phyloP scores from a whole-genome alignment of 2,113 vertebrate species.

The Perccottus glenii region DNA sequence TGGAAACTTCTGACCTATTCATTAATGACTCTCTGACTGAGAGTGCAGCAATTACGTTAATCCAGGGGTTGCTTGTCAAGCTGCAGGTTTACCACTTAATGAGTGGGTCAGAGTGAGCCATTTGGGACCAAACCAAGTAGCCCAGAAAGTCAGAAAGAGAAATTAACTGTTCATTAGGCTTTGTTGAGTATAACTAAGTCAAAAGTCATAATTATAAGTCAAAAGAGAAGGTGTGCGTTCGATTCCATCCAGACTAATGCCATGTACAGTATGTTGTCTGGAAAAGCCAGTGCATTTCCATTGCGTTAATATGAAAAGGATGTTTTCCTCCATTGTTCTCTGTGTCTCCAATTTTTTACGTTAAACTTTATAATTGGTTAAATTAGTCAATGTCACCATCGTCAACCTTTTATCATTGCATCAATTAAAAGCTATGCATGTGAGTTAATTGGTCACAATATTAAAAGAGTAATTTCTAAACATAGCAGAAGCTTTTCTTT shows the following conservation, averaged over 20 bases:
- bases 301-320: too few species aligned
- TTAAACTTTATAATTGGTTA: too few species aligned
- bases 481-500: not conserved
- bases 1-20: slow-evolving; percentile 70
- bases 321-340: too few species aligned
- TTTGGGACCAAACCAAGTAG: slow-evolving; percentile 64
- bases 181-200: slow-evolving; percentile 10
- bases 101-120: slow-evolving; percentile 59
- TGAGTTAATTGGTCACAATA: too few species aligned
- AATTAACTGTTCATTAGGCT: slow-evolving; percentile 42
- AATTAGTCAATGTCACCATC: too few species aligned
- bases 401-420: not conserved
- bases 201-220: too few species aligned
- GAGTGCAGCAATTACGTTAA: slow-evolving; percentile 73
- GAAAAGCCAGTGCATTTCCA: too few species aligned
- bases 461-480: not conserved
- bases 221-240: too few species aligned
- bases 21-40: slow-evolving; percentile 64
- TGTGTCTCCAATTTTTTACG: too few species aligned
- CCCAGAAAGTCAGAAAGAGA: slow-evolving; percentile 49
- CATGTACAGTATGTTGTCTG: too few species aligned
- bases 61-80: slow-evolving; percentile 67
- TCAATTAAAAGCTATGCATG: too few species aligned
- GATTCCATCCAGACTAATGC: too few species aligned
- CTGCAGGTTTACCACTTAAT: slow-evolving; percentile 73